phyloP scores from a whole-genome alignment of 1,140 invertebrate genomes.

The Apis florea region DNA sequence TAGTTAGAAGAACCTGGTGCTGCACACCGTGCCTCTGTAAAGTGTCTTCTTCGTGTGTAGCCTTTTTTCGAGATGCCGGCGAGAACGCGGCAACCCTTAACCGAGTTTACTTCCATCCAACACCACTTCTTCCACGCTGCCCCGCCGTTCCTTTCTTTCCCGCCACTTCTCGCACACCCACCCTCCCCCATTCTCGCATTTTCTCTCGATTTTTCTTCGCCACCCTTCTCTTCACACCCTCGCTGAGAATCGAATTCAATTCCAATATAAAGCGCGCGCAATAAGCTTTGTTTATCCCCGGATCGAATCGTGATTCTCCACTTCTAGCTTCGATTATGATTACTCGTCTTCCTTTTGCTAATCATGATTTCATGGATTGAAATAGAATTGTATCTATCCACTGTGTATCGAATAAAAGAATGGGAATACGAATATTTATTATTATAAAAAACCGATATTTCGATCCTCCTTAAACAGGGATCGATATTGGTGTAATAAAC shows the following conservation, averaged over 20 bases:
- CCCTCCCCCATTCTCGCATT: background rate
- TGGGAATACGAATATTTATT: no score
- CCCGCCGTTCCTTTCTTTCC: constrained; percentile 10
- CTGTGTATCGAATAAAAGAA: no score
- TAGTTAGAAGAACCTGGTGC: constrained; percentile 28
- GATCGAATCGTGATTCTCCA: no score
- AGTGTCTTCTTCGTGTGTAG: constrained; percentile 18
- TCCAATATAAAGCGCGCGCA: constrained; percentile 31
- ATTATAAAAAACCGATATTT: no score
- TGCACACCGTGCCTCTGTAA: constrained; percentile 16
- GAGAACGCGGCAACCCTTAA: constrained; percentile 54
- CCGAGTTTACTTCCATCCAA: constrained; percentile 62
- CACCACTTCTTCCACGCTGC: constrained; percentile 34
- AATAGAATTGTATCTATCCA: no score
- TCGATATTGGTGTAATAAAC: no score
- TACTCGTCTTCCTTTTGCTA: no score
- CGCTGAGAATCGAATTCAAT: constrained; percentile 39
- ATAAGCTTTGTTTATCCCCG: constrained; percentile 24
- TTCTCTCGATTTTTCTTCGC: constrained; percentile 65
- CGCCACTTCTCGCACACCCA: constrained; percentile 44
- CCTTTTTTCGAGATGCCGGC: constrained; percentile 40
- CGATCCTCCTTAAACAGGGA: no score
- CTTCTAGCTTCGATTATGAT: no score
- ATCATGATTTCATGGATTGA: no score
- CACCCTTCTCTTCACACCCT: constrained; percentile 37